Base-by-base conservation (phyloP, 2,113 vertebrate genomes). In the Salvelinus fontinalis region DNA sequence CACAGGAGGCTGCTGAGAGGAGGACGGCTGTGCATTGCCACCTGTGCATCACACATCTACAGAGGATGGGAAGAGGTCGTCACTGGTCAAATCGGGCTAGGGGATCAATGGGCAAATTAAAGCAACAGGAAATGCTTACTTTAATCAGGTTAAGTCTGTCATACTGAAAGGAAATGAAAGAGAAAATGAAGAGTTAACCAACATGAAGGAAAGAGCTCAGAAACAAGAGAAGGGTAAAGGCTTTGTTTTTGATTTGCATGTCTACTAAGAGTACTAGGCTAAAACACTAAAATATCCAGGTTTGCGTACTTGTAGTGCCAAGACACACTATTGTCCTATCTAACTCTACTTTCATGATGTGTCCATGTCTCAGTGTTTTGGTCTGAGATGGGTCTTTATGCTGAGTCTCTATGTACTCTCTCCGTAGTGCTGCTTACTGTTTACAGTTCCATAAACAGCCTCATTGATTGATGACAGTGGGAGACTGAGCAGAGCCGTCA, bases 101-200 rank as follows among this genome's bases (percentile, higher is more conserved):
- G 26, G 82, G 79, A 82, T 81, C 87, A 84, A 84, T 75, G 4
- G 51, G 4, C 51, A 54, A 4, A 54, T 54, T 77, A 83, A 85
- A 83, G 82, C 73, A 88, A 85, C 85, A 89, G 85, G 79, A 89
- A 84, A 88, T 88, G 92, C 96, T 97, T 97, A 98, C 97, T 98
- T 97, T 97, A 94, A 97, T 95, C 93, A 97, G 96, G 94, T 97
- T 97, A 95, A 98, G 95, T 94, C 94, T 96, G 96, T 97, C 95
- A 94, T 96, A 97, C 97, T 97, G 95, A 90, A 96, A 96, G 85
- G 89, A 79, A 95, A 92, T 92, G 89, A 9, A 68, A 91, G 9
- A 93, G 85, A 91, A 89, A 87, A 87, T 71, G 80, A 89, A 84
- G 9, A n/a, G 78, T 88, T 84, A 91, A 88, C 8, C 83, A 78